phyloP scores from a whole-genome alignment of 1,140 invertebrate genomes.

The Muscidifurax raptorellus region DNA sequence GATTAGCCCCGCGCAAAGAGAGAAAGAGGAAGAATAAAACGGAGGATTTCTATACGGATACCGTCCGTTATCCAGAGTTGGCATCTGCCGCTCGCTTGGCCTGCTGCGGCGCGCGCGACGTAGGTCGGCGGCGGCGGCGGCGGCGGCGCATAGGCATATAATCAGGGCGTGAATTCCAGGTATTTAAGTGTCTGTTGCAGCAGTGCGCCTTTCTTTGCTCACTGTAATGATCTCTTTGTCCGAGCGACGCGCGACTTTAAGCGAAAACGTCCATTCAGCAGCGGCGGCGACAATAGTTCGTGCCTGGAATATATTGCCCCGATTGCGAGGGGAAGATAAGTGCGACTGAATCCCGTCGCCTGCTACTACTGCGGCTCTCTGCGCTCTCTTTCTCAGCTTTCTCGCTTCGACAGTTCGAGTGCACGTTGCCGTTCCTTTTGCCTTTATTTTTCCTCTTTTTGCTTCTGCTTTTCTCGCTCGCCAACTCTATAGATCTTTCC shows the following conservation, averaged over 20 bases:
- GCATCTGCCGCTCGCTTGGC: neutral
- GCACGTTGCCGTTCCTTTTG: neutral
- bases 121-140: conserved; percentile 52
- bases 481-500: neutral
- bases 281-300: conserved; percentile 64
- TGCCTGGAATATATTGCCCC: conserved; percentile 69
- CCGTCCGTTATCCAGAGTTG: neutral
- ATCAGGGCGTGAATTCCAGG: conserved; percentile 72
- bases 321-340: conserved; percentile 70
- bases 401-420: conserved; percentile 17
- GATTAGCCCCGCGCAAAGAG: neutral
- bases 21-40: neutral
- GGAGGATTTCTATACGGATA: conserved; percentile 8
- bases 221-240: conserved; percentile 73
- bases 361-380: conserved; percentile 4
- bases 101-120: neutral
- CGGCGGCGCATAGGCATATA: conserved; percentile 55
- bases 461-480: neutral
- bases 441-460: neutral
- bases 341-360: conserved; percentile 55
- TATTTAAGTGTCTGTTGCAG: conserved; percentile 68
- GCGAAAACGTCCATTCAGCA: conserved; percentile 68
- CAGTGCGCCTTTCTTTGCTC: conserved; percentile 63
- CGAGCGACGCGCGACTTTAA: conserved; percentile 66
- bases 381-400: conserved; percentile 21